Evolutionary conservation across 2,888 invertebrate genomes (phyloP).

Genomic region (Agrochola lychnidis): DNA sequence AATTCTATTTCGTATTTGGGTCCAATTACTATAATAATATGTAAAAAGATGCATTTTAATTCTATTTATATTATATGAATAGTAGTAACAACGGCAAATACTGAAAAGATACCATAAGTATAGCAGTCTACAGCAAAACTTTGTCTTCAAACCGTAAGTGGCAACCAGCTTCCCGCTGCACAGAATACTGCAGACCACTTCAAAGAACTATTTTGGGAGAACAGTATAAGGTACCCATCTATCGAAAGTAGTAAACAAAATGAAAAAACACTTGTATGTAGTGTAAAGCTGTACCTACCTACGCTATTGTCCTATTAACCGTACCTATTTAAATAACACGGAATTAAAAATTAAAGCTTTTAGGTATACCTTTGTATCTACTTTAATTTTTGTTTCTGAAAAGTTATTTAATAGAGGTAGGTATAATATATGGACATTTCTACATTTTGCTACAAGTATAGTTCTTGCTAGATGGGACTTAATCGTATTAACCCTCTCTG

Average conservation of each 20-base stretch:
- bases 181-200: constrained; percentile 23
- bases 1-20: neutral
- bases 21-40: neutral
- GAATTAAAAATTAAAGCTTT: constrained; percentile 29
- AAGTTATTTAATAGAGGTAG: constrained; percentile 11
- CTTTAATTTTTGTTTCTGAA: constrained; percentile 37
- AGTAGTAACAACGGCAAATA: constrained; percentile 12
- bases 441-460: neutral
- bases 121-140: constrained; percentile 14
- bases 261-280: constrained; percentile 6
- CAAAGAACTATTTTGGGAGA: constrained; percentile 20
- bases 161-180: constrained; percentile 30
- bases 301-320: constrained; percentile 4
- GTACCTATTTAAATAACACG: constrained; percentile 9
- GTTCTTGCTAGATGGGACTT: constrained; percentile 8
- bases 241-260: constrained; percentile 17
- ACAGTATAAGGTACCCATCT: constrained; percentile 22
- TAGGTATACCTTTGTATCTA: neutral
- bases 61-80: neutral
- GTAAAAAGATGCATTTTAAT: neutral
- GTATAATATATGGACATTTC: constrained; percentile 10
- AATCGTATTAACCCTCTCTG: neutral
- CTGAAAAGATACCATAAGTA: neutral
- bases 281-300: constrained; percentile 15
- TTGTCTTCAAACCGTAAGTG: constrained; percentile 31